Evolutionary conservation across 2,113 vertebrate genomes (phyloP), one percentile per base, ranked within the genome.

Genomic region (Otis tarda): DNA sequence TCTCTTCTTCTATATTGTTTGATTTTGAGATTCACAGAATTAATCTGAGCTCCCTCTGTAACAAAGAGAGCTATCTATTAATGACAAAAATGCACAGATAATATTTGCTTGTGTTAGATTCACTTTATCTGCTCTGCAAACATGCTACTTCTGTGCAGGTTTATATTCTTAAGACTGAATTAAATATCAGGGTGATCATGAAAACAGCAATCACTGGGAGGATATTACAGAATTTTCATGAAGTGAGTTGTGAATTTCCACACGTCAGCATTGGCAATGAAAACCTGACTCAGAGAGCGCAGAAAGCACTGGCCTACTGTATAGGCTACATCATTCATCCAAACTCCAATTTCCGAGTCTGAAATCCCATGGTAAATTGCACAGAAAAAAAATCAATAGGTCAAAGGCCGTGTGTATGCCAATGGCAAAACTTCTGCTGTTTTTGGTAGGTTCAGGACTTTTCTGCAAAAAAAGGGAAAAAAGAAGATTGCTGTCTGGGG

Each of bases 1-100:
- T 49, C 49, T 92, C 21, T 80, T 80, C 28, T 25, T 74, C 33
- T 60, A 5, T 75, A 47, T 47, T 85, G 59, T 94, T 94, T 92
- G 69, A 27, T 35, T 93, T 91, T 85, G 83, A 80, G 93, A 91
- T 81, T 93, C 64, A 64, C 12, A 71, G 45, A 81, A 92, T 89
- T 93, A 85, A 90, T 89, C 76, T 74, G 27, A 86, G 33, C 41
- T 89, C n/a, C 23, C 61, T 90, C 45, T 80, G 57, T 53, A 92
- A 30, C 65, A 59, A 83, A 69, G 53, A 83, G 73, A 94, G 11
- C 17, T 83, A 39, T 53, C n/a, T 76, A 12, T 50, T 90, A 4
- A 55, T 43, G 33, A 64, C 39, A 92, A 93, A 91, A 94, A 68
- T 5, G 31, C 20, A 60, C 71, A 89, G 68, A 78, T 50, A 87